Percentiles rank a stretch among this genome's conserved stretches.
These are phyloP conservation scores for Scylla paramamosain DNA, from an alignment of 1,140 invertebrate genomes.

Conservation along the genomic window DNA sequence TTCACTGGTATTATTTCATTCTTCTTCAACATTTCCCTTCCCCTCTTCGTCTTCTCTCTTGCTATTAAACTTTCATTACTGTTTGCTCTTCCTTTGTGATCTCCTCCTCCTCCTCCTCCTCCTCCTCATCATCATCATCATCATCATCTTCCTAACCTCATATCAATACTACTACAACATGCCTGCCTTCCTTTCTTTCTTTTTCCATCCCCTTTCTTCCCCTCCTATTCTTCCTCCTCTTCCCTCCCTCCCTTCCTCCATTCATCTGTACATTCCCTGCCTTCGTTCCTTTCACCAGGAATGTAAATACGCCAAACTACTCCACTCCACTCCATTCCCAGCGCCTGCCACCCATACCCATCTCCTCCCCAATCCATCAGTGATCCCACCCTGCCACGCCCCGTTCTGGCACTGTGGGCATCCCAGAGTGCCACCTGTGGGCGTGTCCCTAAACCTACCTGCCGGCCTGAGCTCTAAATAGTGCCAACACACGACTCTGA, in stretches of 20 bases:
- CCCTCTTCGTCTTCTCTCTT: too few relatives aligned
- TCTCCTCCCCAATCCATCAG: background rate
- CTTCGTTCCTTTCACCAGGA: background rate
- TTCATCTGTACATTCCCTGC: background rate
- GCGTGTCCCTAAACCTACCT: background rate
- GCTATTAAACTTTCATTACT: too few relatives aligned
- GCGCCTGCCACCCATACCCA: background rate
- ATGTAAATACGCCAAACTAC: too few relatives aligned
- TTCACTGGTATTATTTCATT: too few relatives aligned
- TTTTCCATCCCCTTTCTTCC: too few relatives aligned
- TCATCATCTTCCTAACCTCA: too few relatives aligned
- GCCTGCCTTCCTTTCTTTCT: too few relatives aligned
- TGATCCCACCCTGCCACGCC: background rate
- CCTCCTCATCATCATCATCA: too few relatives aligned
- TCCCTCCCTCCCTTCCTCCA: background rate
- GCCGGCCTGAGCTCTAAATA: background rate
- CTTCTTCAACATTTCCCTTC: too few relatives aligned
- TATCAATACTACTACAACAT: too few relatives aligned
- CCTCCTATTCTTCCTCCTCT: background rate
- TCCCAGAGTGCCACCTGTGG: background rate
- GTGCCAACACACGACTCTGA: background rate
- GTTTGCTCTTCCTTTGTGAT: too few relatives aligned
- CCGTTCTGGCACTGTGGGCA: background rate
- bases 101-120: too few relatives aligned
- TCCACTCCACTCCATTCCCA: background rate